A percentile compares a stretch with the other conserved stretches of the same genome.
Conservation (phyloP, 2,888 invertebrate species). For the Apodemia zela region DNA sequence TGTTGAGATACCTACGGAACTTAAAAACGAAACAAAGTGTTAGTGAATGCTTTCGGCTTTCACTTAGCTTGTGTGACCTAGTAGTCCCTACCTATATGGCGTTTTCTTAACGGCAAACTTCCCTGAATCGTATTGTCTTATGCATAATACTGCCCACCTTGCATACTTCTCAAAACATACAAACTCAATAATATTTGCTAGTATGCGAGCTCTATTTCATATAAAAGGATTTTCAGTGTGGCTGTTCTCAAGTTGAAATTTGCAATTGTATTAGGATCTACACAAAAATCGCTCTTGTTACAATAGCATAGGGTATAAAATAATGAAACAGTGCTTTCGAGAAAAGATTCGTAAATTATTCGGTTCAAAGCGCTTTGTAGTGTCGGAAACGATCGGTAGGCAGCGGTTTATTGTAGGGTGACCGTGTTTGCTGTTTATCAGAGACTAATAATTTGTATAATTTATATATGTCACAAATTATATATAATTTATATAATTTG, state of each 20-base stretch:
- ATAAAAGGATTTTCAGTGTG: constrained; percentile 14
- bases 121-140: too few species aligned
- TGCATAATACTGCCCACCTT: background rate
- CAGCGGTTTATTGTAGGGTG: constrained; percentile 12
- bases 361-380: constrained; percentile 17
- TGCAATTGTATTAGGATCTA: constrained; percentile 9
- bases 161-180: constrained; percentile 2
- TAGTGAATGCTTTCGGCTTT: too few species aligned
- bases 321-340: constrained; percentile 1
- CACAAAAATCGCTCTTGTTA: background rate
- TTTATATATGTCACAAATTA: too few species aligned
- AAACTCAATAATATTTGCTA: constrained; percentile 11
- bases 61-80: too few species aligned
- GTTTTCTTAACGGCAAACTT: too few species aligned
- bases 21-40: too few species aligned
- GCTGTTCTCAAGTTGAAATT: constrained; percentile 14
- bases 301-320: background rate
- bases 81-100: too few species aligned
- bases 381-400: constrained; percentile 18
- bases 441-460: background rate
- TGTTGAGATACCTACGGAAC: too few species aligned
- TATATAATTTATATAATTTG: too few species aligned
- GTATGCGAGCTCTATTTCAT: constrained; percentile 11
- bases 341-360: constrained; percentile 20
- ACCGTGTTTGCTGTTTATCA: background rate